Percentiles rank a stretch among this genome's conserved stretches.
Conservation (phyloP, 2,797 vertebrate genomes). For the Myotis findleyi region DNA sequence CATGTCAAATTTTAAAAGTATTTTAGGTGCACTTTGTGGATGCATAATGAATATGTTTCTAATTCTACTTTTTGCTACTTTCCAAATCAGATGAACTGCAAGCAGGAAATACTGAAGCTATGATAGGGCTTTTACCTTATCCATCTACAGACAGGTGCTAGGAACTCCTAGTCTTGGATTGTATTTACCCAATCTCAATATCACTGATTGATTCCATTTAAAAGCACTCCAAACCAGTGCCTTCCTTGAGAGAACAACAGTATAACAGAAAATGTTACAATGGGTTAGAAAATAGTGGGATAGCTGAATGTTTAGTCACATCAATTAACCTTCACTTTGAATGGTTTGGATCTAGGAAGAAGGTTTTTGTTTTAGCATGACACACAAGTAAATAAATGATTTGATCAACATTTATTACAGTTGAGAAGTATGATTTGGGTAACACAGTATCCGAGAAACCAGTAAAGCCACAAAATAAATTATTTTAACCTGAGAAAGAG, state of each 20-base stretch:
- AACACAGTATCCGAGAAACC: background rate
- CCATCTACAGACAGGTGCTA: background rate
- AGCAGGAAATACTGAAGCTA: slow-evolving; percentile 24
- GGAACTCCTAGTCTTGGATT: background rate
- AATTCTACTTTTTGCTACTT: slow-evolving; percentile 2
- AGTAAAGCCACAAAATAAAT: background rate
- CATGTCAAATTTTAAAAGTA: slow-evolving; percentile 54
- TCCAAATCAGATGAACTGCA: background rate
- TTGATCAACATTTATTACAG: background rate
- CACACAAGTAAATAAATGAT: background rate
- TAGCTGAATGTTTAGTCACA: slow-evolving; percentile 29
- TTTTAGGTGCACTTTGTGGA: background rate
- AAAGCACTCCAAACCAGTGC: background rate
- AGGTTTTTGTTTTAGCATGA: background rate
- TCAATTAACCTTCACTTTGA: slow-evolving; percentile 1
- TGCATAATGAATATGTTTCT: background rate
- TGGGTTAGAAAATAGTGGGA: background rate
- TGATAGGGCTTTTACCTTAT: background rate
- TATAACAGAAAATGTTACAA: slow-evolving; percentile 19
- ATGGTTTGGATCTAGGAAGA: slow-evolving; percentile 4
- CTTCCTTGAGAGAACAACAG: background rate
- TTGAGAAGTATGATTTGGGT: background rate
- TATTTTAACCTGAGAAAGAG: slow-evolving; percentile 29
- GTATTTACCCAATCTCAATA: background rate
- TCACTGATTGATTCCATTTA: slow-evolving; percentile 30